Evolutionary conservation across 2,113 vertebrate species (phyloP), one percentile per base, ranked within the genome.

Genomic region (Chrysemys picta): DNA sequence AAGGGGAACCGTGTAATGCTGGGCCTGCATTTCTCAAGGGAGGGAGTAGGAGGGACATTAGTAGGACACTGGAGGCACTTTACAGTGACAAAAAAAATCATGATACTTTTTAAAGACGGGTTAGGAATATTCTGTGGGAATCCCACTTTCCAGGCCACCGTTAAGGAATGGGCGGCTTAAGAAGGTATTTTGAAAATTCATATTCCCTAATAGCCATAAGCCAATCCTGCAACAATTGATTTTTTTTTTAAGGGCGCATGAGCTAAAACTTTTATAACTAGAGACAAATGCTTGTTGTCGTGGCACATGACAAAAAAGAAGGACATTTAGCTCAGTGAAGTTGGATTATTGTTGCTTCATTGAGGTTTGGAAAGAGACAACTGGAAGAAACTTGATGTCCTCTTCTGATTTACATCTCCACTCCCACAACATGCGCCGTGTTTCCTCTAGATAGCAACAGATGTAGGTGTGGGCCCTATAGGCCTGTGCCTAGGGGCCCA

Each of bases 251-350:
- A 82, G 93, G 29, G 3, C 31, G 2, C 47, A 80, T 2, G 1
- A 87, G 9, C 21, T 79, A 80, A 80, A 94, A 56, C 25, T 24
- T 42, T 69, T 86, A 27, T 79, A 35, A 82, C 9, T 29, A 65
- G 45, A 83, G n/a, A 1, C 35, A 95, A 91, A 56, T 79, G 75
- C 76, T 89, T 93, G n/a, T 81, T 93, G n/a, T 81, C n/a, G 47
- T 85, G 45, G 6, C 16, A 29, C 25, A 22, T 31, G 22, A n/a
- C 19, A 35, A 69, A 59, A 29, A 78, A 6, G 21, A 5, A 81
- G 10, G 84, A 57, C 1, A 1, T 59, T 49, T 89, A 7, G 42
- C 50, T 19, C n/a, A 69, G 0, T 3, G 12, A 8, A 8, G 8
- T 8, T 56, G 50, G 90, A 21, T 79, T 65, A 84, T 90, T 84